Percentiles rank a stretch among this genome's conserved stretches.
phyloP scores from a whole-genome alignment of 2,113 vertebrate genomes.

The Vidua macroura region DNA sequence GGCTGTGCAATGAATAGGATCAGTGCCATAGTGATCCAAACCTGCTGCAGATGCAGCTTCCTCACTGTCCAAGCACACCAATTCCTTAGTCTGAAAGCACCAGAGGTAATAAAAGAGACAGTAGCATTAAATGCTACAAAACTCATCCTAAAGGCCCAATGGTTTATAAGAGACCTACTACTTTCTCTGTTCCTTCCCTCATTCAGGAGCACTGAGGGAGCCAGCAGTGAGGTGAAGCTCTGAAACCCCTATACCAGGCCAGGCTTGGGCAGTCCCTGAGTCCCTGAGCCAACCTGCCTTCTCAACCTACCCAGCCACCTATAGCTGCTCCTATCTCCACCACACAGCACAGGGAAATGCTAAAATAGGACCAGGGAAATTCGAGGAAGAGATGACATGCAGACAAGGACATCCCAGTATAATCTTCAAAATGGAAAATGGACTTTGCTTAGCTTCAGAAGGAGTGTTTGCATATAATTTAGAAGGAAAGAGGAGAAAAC shows the following conservation, averaged over 20 bases:
- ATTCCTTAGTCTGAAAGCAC: fast-evolving
- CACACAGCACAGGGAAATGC: fast-evolving
- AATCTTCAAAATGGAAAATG: not conserved
- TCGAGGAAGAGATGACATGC: not conserved
- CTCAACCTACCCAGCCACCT: fast-evolving
- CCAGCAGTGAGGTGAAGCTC: not conserved
- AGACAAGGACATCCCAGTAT: not conserved
- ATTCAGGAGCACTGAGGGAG: not conserved
- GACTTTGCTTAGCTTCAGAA: not conserved
- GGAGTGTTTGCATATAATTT: not conserved
- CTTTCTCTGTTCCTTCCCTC: not conserved
- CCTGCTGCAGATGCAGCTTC: not conserved
- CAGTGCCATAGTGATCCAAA: fast-evolving
- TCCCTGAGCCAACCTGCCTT: not conserved
- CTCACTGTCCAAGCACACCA: fast-evolving
- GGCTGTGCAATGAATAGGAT: fast-evolving
- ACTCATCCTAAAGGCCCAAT: fast-evolving
- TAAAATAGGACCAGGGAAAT: not conserved
- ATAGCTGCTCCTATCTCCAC: not conserved
- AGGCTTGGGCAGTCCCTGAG: fast-evolving
- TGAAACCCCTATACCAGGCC: fast-evolving
- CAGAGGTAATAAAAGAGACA: not conserved
- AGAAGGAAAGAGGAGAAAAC: not conserved
- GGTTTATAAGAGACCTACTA: not conserved
- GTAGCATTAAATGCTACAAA: not conserved